Evolutionary conservation across 2,113 vertebrate species (phyloP).

Genomic region (Aix galericulata): DNA sequence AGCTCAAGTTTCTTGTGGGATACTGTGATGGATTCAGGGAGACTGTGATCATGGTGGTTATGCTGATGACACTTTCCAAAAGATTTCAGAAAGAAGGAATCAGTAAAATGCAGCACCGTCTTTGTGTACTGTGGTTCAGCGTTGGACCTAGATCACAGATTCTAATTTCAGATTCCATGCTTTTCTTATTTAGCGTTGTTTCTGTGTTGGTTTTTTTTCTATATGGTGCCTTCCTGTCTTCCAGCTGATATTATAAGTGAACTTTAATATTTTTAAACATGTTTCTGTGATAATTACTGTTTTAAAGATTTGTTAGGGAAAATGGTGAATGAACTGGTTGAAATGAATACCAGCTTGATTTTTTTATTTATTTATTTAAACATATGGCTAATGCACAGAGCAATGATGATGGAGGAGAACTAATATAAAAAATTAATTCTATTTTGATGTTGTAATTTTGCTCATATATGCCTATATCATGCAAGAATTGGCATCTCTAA

Average conservation of each 20-base stretch:
- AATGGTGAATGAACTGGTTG: neutral
- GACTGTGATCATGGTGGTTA: neutral
- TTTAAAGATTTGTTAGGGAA: neutral
- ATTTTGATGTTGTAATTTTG: neutral
- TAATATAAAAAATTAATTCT: neutral
- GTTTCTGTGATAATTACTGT: neutral
- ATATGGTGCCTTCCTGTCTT: neutral
- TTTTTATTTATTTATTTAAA: neutral
- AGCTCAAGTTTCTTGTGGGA: neutral
- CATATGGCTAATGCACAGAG: neutral
- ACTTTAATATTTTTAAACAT: neutral
- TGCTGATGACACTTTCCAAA: neutral
- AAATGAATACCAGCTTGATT: neutral
- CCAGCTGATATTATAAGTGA: neutral
- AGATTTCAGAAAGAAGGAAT: neutral
- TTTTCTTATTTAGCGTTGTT: neutral
- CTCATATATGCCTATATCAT: neutral
- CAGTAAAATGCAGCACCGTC: neutral
- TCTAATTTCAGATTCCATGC: neutral
- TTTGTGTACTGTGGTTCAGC: neutral
- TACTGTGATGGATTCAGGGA: neutral
- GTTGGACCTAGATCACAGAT: neutral
- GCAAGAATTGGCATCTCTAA: neutral
- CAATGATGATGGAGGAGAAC: neutral
- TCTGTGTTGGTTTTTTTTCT: neutral